Evolutionary conservation across 2,113 vertebrate genomes (phyloP).

Genomic region (Leptodactylus fuscus): DNA sequence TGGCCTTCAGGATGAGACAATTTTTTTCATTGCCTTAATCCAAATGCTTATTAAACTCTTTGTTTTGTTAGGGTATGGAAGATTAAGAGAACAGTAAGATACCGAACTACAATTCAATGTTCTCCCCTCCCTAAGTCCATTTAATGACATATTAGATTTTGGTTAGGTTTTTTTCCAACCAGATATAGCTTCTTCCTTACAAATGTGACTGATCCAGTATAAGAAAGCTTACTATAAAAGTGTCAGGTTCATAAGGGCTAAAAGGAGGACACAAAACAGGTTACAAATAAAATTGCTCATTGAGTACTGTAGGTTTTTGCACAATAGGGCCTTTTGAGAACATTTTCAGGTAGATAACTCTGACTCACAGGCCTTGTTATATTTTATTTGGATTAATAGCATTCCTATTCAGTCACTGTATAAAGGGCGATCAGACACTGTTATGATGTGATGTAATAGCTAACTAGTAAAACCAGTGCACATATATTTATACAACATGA

Average conservation of each 20-base stretch:
- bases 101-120: not conserved
- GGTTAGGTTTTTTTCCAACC: too few species aligned
- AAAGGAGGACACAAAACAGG: not conserved
- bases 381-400: slow-evolving; percentile 3
- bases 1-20: too few species aligned
- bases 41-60: too few species aligned
- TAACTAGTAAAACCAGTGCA: not conserved
- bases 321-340: not conserved
- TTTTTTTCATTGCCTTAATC: too few species aligned
- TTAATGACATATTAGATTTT: slow-evolving; percentile 7
- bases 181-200: not conserved
- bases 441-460: not conserved
- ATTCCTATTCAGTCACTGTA: not conserved
- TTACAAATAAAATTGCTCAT: not conserved
- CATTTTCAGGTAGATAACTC: not conserved
- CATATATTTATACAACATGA: not conserved
- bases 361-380: not conserved
- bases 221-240: not conserved
- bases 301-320: not conserved
- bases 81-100: too few species aligned
- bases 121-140: not conserved
- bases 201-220: not conserved
- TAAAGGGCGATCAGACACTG: not conserved
- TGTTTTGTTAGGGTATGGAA: too few species aligned
- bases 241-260: not conserved